Evolutionary conservation across 2,888 invertebrate genomes (phyloP).

Genomic region (Caenorhabditis sp.): DNA sequence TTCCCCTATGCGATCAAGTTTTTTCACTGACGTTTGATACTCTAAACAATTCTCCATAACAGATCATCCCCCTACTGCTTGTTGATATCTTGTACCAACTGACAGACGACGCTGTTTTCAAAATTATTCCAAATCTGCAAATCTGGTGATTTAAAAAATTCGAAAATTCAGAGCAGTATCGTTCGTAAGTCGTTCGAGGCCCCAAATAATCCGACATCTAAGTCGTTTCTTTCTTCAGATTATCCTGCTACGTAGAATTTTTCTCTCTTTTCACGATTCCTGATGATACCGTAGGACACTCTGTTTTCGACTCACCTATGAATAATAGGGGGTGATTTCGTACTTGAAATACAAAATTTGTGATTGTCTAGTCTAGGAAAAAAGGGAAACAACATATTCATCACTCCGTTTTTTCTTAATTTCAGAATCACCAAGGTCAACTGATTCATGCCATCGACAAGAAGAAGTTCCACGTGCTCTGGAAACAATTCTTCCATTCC

Average conservation of each 20-base stretch:
- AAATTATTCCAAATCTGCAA: slow-evolving; percentile 19
- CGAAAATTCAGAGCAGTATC: slow-evolving; percentile 16
- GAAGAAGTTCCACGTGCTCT: slow-evolving; percentile 59
- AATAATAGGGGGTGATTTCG: slow-evolving; percentile 9
- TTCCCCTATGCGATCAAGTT: no score
- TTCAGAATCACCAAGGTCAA: slow-evolving; percentile 63
- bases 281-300: not conserved
- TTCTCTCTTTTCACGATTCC: slow-evolving; percentile 6
- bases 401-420: not conserved
- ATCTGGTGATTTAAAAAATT: slow-evolving; percentile 20
- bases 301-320: slow-evolving; percentile 4
- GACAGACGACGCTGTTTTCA: not conserved
- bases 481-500: slow-evolving; percentile 67
- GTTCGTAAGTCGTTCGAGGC: not conserved
- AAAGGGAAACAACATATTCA: not conserved
- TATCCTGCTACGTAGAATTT: slow-evolving; percentile 9
- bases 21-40: no score
- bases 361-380: slow-evolving; percentile 4
- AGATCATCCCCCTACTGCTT: slow-evolving; percentile 6
- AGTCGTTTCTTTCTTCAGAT: slow-evolving; percentile 14
- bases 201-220: slow-evolving; percentile 12
- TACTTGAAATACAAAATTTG: slow-evolving; percentile 15
- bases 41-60: not conserved
- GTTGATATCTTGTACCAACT: slow-evolving; percentile 5
- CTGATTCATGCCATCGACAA: slow-evolving; percentile 60